Base-by-base conservation (phyloP, 2,888 invertebrate genomes). In the Apodemia mormo region DNA sequence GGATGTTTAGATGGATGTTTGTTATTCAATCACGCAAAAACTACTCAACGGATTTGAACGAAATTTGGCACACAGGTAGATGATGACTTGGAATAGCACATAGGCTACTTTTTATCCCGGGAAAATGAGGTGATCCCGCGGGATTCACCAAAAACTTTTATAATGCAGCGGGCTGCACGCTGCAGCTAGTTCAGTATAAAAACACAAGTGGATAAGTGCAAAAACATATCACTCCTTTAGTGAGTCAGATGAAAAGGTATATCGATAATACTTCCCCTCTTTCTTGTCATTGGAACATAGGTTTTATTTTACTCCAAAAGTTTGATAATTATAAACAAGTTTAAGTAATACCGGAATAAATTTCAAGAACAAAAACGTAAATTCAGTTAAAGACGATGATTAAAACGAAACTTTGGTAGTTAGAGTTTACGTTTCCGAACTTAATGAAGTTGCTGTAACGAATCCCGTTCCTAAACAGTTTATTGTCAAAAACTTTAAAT, bases 401-500 rank as follows among this genome's bases (percentile, higher is more conserved):
- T 72, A 72, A 72, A 65, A 65, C 65, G 58, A 74, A 77, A 77
- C 73, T 75, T 77, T 65, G 66, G 73, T 73, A 74, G 74, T 74
- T 74, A 74, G 73, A 75, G 72, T 75, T 75, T 70, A 73, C 65
- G 68, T 52, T 67, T 58, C 73, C 69, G 67, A 68, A 74, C 71
- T 72, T 71, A 75, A 76, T 71, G 68, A 73, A 74, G 73, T 72
- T 73, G 68, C 69, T 58, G 58, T 67, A 68, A 74, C 75, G 71
- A 72, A 73, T 76, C 71, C 71, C 71, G 71, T 72, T 75, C 71
- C 70, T 67, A 69, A 65, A 54, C 65, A 66, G 71, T 68, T 74
- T 73, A 74, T 71, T 73, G 75, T 69, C 72, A 72, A 72, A 68
- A 69, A 80, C 81, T 81, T 78, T 79, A 79, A 80, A 80, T 79